Evolutionary conservation across 1,140 invertebrate genomes (phyloP).

Genomic region (Charaxes varanes): DNA sequence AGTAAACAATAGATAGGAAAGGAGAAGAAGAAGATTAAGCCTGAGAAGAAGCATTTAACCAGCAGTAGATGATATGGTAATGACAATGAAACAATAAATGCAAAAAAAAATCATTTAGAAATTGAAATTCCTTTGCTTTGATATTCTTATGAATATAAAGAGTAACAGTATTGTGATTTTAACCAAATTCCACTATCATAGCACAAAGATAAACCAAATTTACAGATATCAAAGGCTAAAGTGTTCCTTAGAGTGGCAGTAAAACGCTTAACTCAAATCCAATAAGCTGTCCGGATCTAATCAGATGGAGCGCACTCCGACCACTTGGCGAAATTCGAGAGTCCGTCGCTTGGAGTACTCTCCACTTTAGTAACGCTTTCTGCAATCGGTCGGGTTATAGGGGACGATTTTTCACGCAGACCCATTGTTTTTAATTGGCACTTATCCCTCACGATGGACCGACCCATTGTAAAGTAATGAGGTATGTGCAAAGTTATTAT

Average conservation of each 20-base stretch:
- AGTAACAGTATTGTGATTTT: no score
- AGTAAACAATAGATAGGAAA: no score
- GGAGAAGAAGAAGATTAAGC: no score
- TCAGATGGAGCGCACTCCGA: constrained; percentile 31
- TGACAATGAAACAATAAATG: no score
- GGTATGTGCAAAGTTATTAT: constrained; percentile 12
- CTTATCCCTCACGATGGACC: constrained; percentile 10
- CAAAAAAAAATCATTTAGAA: no score
- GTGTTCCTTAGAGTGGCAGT: constrained; percentile 10
- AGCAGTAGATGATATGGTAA: no score
- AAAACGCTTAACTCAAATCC: constrained; percentile 32
- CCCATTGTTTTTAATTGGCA: constrained; percentile 36
- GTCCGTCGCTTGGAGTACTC: constrained; percentile 24
- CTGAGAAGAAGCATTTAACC: no score
- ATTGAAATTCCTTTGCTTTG: no score
- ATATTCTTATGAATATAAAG: no score
- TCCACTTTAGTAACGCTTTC: constrained; percentile 23
- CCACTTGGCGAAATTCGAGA: constrained; percentile 36
- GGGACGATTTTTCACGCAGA: constrained; percentile 23
- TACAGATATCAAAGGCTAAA: constrained; percentile 8
- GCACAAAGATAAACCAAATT: constrained; percentile 5
- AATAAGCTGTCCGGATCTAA: constrained; percentile 42
- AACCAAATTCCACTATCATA: neutral
- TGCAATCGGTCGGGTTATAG: constrained; percentile 25
- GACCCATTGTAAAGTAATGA: constrained; percentile 13